Conservation (phyloP, 1,140 invertebrate species). For the Leptopilina boulardi region DNA sequence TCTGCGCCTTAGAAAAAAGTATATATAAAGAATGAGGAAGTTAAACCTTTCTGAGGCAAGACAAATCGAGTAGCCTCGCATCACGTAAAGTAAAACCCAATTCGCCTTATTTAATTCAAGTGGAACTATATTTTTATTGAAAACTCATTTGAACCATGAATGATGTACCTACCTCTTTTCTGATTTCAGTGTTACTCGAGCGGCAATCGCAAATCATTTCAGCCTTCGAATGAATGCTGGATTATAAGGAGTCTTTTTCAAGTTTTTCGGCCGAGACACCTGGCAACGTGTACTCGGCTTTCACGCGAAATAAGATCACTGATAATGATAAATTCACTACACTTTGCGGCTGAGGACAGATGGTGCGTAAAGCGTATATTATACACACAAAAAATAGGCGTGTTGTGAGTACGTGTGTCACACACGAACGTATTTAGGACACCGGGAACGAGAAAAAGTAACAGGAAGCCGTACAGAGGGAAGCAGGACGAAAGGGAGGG, state of each 20-base stretch:
- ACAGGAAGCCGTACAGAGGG: slow-evolving; percentile 56
- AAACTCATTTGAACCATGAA: no score
- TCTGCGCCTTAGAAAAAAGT: slow-evolving; percentile 14
- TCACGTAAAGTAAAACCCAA: no score
- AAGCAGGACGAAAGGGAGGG: slow-evolving; percentile 46
- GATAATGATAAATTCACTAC: slow-evolving; percentile 45
- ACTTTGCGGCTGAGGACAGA: slow-evolving; percentile 45
- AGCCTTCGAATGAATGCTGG: slow-evolving; percentile 37
- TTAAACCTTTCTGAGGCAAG: not conserved
- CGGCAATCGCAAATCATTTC: slow-evolving; percentile 46
- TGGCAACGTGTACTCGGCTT: slow-evolving; percentile 52
- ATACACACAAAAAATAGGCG: not conserved
- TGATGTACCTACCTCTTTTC: not conserved
- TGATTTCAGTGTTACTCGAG: slow-evolving; percentile 45
- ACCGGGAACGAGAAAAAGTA: slow-evolving; percentile 43
- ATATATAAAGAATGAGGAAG: slow-evolving; percentile 24
- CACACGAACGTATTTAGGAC: not conserved
- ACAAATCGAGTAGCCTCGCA: no score
- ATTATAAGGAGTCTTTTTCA: slow-evolving; percentile 29
- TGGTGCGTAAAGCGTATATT: slow-evolving; percentile 37
- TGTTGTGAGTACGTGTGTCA: not conserved
- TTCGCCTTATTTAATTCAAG: no score
- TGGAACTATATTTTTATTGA: no score
- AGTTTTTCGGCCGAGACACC: slow-evolving; percentile 47
- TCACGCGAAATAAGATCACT: slow-evolving; percentile 61